Percentiles rank a stretch among this genome's conserved stretches.
These are phyloP conservation scores for Thalpophila matura DNA, from an alignment of 2,888 invertebrate species.

Conservation along the genomic window DNA sequence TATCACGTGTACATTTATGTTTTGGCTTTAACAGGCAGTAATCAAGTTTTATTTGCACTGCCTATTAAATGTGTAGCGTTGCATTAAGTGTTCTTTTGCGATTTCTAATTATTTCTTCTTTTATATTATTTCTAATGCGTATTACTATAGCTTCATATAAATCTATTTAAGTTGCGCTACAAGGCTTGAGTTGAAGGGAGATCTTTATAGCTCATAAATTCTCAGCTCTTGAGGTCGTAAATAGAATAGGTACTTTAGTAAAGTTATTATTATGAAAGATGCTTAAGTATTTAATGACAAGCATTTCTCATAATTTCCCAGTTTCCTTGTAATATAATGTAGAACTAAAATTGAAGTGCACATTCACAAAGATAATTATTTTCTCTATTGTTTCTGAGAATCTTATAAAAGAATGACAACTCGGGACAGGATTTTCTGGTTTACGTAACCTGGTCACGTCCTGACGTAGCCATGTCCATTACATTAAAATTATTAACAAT, in stretches of 20 bases:
- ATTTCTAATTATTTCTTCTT: conserved; percentile 2
- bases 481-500: conserved; percentile 35
- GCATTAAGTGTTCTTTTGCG: neutral
- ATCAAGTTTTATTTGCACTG: neutral
- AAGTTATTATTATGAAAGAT: neutral
- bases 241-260: neutral
- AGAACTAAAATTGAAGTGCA: conserved; percentile 17
- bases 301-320: neutral
- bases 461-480: conserved; percentile 24
- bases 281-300: conserved; percentile 9
- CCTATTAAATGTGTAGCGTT: neutral
- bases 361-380: neutral
- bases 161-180: neutral
- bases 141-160: neutral
- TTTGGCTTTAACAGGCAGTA: neutral
- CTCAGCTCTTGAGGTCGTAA: neutral
- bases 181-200: neutral
- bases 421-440: conserved; percentile 45
- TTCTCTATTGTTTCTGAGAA: conserved; percentile 9
- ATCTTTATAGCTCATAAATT: conserved; percentile 14
- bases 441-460: conserved; percentile 32
- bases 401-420: conserved; percentile 15
- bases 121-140: neutral
- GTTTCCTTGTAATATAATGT: neutral
- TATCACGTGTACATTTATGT: neutral